phyloP scores from a whole-genome alignment of 2,888 invertebrate species.

The Amaurobius ferox region DNA sequence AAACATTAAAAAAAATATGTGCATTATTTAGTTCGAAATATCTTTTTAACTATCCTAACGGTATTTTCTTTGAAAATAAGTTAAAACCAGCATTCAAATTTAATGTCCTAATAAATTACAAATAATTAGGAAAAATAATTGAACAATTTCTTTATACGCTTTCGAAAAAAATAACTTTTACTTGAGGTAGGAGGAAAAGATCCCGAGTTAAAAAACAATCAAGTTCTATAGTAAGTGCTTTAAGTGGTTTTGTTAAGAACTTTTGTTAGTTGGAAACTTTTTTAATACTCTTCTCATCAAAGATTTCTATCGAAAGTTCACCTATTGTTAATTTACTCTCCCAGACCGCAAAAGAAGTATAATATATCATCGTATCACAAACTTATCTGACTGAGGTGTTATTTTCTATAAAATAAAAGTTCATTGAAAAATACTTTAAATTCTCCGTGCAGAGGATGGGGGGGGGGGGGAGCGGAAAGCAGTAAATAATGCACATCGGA shows the following conservation, averaged over 20 bases:
- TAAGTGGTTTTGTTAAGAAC: background rate
- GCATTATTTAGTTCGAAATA: too few relatives aligned
- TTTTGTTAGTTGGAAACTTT: background rate
- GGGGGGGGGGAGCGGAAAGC: background rate
- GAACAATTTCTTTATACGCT: too few relatives aligned
- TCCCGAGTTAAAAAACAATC: background rate
- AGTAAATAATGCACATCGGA: too few relatives aligned
- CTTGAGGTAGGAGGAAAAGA: too few relatives aligned
- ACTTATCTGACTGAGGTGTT: background rate
- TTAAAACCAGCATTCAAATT: too few relatives aligned
- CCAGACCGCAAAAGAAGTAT: background rate
- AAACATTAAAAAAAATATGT: too few relatives aligned
- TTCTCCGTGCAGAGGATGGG: background rate
- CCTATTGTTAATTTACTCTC: background rate
- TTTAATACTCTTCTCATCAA: background rate
- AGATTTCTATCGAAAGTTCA: background rate
- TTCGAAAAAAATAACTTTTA: too few relatives aligned
- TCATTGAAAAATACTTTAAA: background rate
- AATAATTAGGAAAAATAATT: too few relatives aligned
- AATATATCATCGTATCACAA: background rate
- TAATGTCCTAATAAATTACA: too few relatives aligned
- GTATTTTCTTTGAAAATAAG: too few relatives aligned
- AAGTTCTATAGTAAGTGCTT: background rate
- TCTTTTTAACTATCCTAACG: too few relatives aligned
- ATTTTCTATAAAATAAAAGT: background rate